Evolutionary conservation across 2,888 invertebrate genomes (phyloP).

Genomic region (Nezara viridula): DNA sequence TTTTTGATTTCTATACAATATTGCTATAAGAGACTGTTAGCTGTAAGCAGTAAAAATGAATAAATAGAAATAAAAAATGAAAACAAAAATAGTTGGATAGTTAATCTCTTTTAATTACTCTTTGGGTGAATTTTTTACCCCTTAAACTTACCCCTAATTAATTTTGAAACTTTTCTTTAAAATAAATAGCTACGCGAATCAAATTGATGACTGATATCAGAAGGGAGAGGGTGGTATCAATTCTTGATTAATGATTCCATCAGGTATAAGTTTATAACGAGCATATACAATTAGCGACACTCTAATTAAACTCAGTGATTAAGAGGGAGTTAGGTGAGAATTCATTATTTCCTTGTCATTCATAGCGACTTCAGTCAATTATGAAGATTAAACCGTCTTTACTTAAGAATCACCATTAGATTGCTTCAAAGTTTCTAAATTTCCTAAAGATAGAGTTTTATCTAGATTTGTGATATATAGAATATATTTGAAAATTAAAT

Average conservation of each 20-base stretch:
- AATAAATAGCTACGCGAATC: neutral
- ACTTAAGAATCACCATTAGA: neutral
- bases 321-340: neutral
- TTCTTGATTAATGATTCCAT: neutral
- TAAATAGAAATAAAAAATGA: too few species aligned
- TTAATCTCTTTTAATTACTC: neutral
- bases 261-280: neutral
- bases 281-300: conserved; percentile 1
- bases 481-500: too few species aligned
- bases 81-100: too few species aligned
- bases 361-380: neutral
- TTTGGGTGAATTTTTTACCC: neutral
- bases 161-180: neutral
- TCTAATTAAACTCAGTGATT: conserved; percentile 1
- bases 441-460: too few species aligned
- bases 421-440: too few species aligned
- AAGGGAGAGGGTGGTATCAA: neutral
- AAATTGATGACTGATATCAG: neutral
- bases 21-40: too few species aligned
- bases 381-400: neutral
- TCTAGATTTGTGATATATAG: too few species aligned
- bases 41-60: too few species aligned
- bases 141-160: neutral
- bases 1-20: too few species aligned
- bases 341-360: conserved; percentile 1